Evolutionary conservation across 2,888 invertebrate species (phyloP).

Genomic region (Temnothorax unifasciatus): DNA sequence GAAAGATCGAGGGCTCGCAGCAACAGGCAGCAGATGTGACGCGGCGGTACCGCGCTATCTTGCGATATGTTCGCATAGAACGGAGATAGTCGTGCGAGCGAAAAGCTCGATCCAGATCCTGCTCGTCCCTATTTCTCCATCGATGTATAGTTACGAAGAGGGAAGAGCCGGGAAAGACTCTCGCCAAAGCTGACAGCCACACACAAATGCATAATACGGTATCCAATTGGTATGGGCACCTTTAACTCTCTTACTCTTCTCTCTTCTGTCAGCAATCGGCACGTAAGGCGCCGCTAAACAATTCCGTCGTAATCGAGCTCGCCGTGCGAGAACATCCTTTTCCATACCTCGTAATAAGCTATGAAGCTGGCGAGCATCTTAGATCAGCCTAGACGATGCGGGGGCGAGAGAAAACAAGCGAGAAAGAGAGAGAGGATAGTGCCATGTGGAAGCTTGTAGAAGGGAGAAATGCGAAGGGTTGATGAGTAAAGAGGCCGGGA

Average conservation of each 20-base stretch:
- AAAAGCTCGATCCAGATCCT: slow-evolving; percentile 22
- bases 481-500: slow-evolving; percentile 20
- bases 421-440: slow-evolving; percentile 9
- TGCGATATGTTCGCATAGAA: slow-evolving; percentile 44
- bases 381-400: slow-evolving; percentile 17
- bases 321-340: slow-evolving; percentile 71
- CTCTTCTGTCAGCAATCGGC: slow-evolving; percentile 77
- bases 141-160: slow-evolving; percentile 22
- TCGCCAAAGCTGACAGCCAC: not conserved
- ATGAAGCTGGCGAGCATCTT: slow-evolving; percentile 51
- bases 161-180: not conserved
- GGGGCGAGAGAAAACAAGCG: slow-evolving; percentile 21
- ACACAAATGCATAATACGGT: slow-evolving; percentile 69
- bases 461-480: slow-evolving; percentile 34
- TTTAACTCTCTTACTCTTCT: slow-evolving; percentile 3
- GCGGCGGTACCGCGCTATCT: slow-evolving; percentile 63
- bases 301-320: slow-evolving; percentile 75
- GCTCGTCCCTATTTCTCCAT: slow-evolving; percentile 26
- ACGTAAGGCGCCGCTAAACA: slow-evolving; percentile 81
- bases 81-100: not conserved
- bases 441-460: not conserved
- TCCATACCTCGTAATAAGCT: slow-evolving; percentile 75
- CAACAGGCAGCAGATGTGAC: slow-evolving; percentile 61
- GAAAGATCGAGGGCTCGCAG: slow-evolving; percentile 61
- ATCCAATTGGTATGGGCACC: slow-evolving; percentile 59